A percentile compares a stretch with the other conserved stretches of the same genome.
Conservation (phyloP, 2,888 invertebrate species). For the Clivina fossor region DNA sequence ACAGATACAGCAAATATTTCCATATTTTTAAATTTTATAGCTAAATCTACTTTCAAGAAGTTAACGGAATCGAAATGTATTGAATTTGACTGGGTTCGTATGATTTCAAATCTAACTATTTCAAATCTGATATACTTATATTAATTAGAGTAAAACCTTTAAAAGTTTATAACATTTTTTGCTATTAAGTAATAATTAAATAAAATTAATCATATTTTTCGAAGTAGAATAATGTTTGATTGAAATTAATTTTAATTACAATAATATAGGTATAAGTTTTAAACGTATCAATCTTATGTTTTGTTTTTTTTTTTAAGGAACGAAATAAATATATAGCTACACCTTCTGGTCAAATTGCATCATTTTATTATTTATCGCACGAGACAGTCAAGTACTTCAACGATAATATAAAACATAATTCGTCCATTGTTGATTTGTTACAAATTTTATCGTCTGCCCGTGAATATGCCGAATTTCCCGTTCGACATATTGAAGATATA, state of each 20-base stretch:
- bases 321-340: slow-evolving; percentile 63
- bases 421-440: slow-evolving; percentile 72
- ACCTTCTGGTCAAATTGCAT: slow-evolving; percentile 89
- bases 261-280: not conserved
- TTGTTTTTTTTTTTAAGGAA: slow-evolving; percentile 55
- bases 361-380: slow-evolving; percentile 95
- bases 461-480: slow-evolving; percentile 92
- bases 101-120: no score
- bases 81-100: no score
- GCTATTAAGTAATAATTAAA: no score
- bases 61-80: slow-evolving; percentile 77
- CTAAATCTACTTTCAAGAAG: slow-evolving; percentile 75
- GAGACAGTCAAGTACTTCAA: slow-evolving; percentile 86
- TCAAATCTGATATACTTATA: no score
- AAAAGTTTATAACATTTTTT: no score
- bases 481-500: slow-evolving; percentile 95
- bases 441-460: slow-evolving; percentile 79
- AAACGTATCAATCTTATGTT: no score
- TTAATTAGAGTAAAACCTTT: no score
- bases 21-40: slow-evolving; percentile 75
- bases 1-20: slow-evolving; percentile 70
- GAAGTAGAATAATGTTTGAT: slow-evolving; percentile 26
- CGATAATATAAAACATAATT: slow-evolving; percentile 64
- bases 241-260: not conserved
- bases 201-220: no score